Conservation (phyloP, 2,888 invertebrate genomes). For the Flexamia atlantica region DNA sequence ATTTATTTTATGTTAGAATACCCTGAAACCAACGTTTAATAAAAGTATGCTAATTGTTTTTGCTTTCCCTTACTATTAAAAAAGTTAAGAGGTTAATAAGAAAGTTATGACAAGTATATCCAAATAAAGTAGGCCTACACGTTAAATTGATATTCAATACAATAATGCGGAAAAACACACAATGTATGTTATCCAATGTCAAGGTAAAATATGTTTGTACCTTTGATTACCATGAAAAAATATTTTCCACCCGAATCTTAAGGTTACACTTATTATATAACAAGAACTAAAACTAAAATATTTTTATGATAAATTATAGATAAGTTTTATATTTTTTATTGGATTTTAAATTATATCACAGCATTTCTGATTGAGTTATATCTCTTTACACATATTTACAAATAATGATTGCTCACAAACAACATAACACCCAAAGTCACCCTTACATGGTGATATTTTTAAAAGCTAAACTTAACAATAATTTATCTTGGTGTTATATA, state of each 20-base stretch:
- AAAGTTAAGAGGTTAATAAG: too few species aligned
- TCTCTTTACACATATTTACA: slow-evolving; percentile 11
- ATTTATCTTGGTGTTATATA: too few species aligned
- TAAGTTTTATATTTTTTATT: slow-evolving; percentile 52
- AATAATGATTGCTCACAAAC: not conserved
- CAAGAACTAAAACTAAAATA: slow-evolving; percentile 16
- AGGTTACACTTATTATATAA: not conserved
- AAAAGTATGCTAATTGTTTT: too few species aligned
- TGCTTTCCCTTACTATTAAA: too few species aligned
- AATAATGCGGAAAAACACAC: not conserved
- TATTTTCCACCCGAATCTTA: not conserved
- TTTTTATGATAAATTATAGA: slow-evolving; percentile 46
- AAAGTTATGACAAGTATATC: too few species aligned
- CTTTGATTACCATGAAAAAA: not conserved
- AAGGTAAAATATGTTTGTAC: not conserved
- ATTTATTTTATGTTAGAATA: too few species aligned
- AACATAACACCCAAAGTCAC: slow-evolving; percentile 1
- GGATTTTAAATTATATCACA: slow-evolving; percentile 57
- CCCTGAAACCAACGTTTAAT: too few species aligned
- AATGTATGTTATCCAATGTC: not conserved
- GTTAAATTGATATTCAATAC: too few species aligned
- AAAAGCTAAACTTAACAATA: too few species aligned
- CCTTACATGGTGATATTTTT: too few species aligned
- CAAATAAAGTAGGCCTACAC: too few species aligned
- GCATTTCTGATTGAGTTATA: slow-evolving; percentile 47